Conservation (phyloP, 2,888 invertebrate genomes). For the Petrophora chlorosata region DNA sequence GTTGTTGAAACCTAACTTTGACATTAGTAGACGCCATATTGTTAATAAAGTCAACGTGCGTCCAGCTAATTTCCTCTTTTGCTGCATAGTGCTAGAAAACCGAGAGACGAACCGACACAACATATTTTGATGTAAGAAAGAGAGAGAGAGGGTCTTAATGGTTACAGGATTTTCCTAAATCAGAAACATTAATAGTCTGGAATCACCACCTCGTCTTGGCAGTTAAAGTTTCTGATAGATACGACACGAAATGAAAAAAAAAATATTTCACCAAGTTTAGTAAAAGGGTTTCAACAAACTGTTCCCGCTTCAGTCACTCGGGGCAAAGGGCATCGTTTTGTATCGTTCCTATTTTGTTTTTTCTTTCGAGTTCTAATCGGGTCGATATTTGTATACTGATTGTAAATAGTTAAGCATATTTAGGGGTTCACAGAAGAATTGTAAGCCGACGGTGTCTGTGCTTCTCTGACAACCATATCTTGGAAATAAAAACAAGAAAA, state of each 20-base stretch:
- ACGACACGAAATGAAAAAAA: too few species aligned
- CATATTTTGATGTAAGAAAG: too few species aligned
- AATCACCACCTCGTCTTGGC: too few species aligned
- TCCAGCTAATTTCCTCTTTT: too few species aligned
- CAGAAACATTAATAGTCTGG: too few species aligned
- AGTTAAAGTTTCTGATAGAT: too few species aligned
- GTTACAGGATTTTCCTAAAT: too few species aligned
- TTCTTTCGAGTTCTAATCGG: constrained; percentile 80
- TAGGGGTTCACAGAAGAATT: constrained; percentile 58
- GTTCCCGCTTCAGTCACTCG: constrained; percentile 44
- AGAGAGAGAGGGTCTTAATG: too few species aligned
- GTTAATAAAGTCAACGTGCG: too few species aligned
- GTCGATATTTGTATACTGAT: constrained; percentile 77
- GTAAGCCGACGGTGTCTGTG: constrained; percentile 42
- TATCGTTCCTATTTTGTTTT: constrained; percentile 83
- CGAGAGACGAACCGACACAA: too few species aligned
- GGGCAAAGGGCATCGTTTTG: constrained; percentile 67
- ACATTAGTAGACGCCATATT: background rate
- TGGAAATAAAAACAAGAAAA: background rate
- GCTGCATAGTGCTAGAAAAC: too few species aligned
- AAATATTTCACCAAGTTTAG: too few species aligned
- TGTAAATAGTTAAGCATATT: constrained; percentile 81
- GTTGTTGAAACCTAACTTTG: constrained; percentile 9
- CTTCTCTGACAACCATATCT: constrained; percentile 32
- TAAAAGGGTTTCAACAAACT: constrained; percentile 16